phyloP scores from a whole-genome alignment of 2,797 vertebrate species.

The Malurus splendens region DNA sequence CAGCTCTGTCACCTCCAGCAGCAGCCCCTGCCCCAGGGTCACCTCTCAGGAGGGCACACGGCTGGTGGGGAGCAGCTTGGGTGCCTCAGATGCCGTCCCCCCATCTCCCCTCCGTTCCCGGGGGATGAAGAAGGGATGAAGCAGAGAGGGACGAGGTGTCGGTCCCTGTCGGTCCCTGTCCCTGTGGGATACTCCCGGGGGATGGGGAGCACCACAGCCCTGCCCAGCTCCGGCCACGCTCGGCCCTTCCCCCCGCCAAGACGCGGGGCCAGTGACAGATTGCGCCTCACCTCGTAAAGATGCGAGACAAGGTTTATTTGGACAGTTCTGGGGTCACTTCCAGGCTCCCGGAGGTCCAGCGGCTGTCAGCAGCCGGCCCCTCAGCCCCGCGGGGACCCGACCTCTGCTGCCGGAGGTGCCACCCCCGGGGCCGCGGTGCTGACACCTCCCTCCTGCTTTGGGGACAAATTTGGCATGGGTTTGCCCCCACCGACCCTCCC shows the following conservation, averaged over 20 bases:
- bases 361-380: background rate
- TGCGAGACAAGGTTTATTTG: background rate
- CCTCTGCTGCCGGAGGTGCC: background rate
- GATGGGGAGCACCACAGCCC: background rate
- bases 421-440: fast-evolving
- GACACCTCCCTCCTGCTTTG: background rate
- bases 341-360: background rate
- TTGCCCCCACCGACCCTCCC: background rate
- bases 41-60: background rate
- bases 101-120: background rate
- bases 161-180: too few relatives aligned
- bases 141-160: background rate
- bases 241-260: background rate
- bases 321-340: background rate
- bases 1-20: background rate
- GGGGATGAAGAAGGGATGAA: background rate
- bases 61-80: background rate
- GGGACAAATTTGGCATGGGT: background rate
- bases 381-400: background rate
- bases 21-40: fast-evolving
- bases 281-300: background rate
- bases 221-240: background rate
- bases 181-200: too few relatives aligned
- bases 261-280: background rate
- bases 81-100: too few relatives aligned